Percentiles rank a stretch among this genome's conserved stretches.
These are phyloP conservation scores for Tortricodes alternella DNA, from an alignment of 2,888 invertebrate genomes.

Conservation along the genomic window DNA sequence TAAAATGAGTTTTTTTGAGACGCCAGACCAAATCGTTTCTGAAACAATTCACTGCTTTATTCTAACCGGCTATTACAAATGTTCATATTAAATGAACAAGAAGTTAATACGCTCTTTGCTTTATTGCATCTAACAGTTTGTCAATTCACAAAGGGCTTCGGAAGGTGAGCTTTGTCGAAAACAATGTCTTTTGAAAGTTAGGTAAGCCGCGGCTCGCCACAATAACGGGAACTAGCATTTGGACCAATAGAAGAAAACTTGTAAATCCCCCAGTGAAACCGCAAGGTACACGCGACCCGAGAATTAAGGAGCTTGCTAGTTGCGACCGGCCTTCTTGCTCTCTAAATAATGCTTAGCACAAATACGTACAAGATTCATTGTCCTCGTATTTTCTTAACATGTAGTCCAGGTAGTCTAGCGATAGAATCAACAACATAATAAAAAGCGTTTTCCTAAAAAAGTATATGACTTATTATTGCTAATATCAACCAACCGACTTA, in stretches of 20 bases:
- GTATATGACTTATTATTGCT: too few species aligned
- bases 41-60: too few species aligned
- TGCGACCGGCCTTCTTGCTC: constrained; percentile 33
- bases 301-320: constrained; percentile 45
- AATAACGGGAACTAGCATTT: constrained; percentile 64
- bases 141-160: constrained; percentile 13
- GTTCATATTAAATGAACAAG: background rate
- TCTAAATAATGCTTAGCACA: constrained; percentile 32
- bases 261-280: constrained; percentile 68
- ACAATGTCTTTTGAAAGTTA: constrained; percentile 44
- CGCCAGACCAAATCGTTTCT: background rate
- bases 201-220: constrained; percentile 46
- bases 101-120: constrained; percentile 10
- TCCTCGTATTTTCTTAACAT: constrained; percentile 12
- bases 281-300: constrained; percentile 62
- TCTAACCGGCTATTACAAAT: background rate
- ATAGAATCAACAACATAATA: background rate
- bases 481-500: too few species aligned
- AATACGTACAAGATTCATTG: constrained; percentile 10
- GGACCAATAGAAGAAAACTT: constrained; percentile 74
- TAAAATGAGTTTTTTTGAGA: too few species aligned
- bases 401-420: background rate
- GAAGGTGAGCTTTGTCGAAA: constrained; percentile 31
- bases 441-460: too few species aligned
- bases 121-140: constrained; percentile 9